phyloP scores from a whole-genome alignment of 1,140 invertebrate species.

The Heliconius hewitsoni region DNA sequence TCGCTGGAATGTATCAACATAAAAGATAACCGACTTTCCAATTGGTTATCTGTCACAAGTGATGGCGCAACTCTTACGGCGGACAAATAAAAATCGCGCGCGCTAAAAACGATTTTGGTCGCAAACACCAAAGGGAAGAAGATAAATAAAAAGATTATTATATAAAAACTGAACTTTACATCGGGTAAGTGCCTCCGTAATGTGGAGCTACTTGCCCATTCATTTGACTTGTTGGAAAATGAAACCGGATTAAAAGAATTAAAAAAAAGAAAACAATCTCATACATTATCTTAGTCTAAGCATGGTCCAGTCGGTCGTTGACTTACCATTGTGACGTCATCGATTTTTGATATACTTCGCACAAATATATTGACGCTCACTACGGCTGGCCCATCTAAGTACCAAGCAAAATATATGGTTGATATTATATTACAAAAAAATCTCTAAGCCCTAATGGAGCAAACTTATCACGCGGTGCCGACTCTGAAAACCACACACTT shows the following conservation, averaged over 20 bases:
- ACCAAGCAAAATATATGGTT: constrained; percentile 78
- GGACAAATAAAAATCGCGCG: constrained; percentile 46
- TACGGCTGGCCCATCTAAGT: constrained; percentile 93
- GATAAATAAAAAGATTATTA: constrained; percentile 48
- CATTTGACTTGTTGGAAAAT: constrained; percentile 77
- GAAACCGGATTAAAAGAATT: constrained; percentile 56
- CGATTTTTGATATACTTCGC: constrained; percentile 98
- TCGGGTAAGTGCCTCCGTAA: constrained; percentile 70
- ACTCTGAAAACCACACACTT: constrained; percentile 44
- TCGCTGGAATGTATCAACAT: constrained; percentile 36
- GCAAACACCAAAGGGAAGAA: constrained; percentile 74
- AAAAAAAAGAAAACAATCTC: constrained; percentile 55
- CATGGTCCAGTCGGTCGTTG: constrained; percentile 68
- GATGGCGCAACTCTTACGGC: constrained; percentile 26
- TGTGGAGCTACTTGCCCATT: constrained; percentile 73
- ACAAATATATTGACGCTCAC: constrained; percentile 98
- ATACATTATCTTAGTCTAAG: constrained; percentile 67
- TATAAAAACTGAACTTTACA: constrained; percentile 62
- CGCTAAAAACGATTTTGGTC: constrained; percentile 80
- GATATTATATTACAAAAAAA: constrained; percentile 56
- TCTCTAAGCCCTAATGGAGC: constrained; percentile 61
- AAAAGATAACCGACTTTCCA: constrained; percentile 35
- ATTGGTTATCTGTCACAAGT: constrained; percentile 27
- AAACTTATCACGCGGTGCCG: constrained; percentile 43
- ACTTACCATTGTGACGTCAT: constrained; percentile 99